Conservation (phyloP, 2,113 vertebrate genomes). For the Grantiella picta region DNA sequence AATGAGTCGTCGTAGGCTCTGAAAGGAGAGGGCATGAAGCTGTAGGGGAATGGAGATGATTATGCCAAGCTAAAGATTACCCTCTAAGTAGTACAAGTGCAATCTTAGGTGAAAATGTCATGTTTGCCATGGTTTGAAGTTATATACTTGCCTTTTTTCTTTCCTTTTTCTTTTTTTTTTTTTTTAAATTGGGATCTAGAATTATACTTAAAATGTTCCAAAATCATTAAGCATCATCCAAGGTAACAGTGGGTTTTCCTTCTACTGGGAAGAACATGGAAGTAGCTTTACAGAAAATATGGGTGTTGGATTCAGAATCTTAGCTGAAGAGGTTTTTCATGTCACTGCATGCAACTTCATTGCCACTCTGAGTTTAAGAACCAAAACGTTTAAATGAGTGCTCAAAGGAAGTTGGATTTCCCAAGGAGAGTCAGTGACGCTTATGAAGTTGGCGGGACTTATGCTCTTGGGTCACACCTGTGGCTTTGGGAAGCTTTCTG, state of each 20-base stretch:
- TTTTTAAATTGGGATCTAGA: background rate
- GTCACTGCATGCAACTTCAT: conserved; percentile 41
- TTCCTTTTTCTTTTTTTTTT: background rate
- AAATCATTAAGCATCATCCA: background rate
- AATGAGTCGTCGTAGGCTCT: background rate
- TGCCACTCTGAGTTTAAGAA: conserved; percentile 52
- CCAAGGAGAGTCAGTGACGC: background rate
- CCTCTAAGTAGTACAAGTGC: background rate
- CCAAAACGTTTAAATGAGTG: background rate
- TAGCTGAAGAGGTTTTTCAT: conserved; percentile 15
- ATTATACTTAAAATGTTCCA: background rate
- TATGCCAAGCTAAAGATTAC: background rate
- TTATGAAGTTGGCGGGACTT: conserved; percentile 12
- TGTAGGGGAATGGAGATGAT: background rate
- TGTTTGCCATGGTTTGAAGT: background rate
- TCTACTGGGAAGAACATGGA: conserved; percentile 44
- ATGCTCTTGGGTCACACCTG: background rate
- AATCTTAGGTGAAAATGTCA: background rate
- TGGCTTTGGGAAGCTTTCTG: conserved; percentile 33
- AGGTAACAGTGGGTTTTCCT: background rate
- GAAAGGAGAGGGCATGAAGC: background rate
- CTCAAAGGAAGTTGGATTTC: conserved; percentile 37
- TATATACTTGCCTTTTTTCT: background rate
- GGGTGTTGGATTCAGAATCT: conserved; percentile 3
- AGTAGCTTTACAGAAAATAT: conserved; percentile 35